These are phyloP conservation scores for Probosciger aterrimus DNA, from an alignment of 2,113 vertebrate genomes.

Conservation along the genomic window DNA sequence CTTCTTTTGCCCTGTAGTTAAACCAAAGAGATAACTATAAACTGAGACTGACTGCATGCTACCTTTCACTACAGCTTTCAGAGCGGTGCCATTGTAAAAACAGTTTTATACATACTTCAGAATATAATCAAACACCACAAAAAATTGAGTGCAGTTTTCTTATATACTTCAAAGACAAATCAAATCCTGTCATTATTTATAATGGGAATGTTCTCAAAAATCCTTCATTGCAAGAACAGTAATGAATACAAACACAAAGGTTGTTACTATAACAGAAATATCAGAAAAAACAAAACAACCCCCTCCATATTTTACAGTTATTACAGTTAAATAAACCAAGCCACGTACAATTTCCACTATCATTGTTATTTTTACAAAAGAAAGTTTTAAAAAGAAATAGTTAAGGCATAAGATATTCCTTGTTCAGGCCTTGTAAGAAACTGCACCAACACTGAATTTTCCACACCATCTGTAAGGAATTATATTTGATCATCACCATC, in stretches of 20 bases:
- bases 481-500: background rate
- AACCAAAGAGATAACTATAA: background rate
- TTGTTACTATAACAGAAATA: background rate
- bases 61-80: background rate
- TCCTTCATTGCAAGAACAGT: rapidly evolving
- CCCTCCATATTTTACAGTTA: background rate
- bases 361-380: background rate
- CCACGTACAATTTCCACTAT: background rate
- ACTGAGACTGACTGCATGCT: background rate
- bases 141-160: background rate
- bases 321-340: background rate
- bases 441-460: background rate
- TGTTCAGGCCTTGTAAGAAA: background rate
- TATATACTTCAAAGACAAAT: background rate
- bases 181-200: background rate
- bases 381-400: background rate
- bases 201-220: background rate
- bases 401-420: background rate
- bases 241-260: rapidly evolving
- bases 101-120: background rate
- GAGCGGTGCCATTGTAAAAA: background rate
- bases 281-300: background rate
- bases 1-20: background rate
- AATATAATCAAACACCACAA: background rate
- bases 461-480: background rate